Evolutionary conservation across 2,888 invertebrate species (phyloP).

Genomic region (Brachylomia viminalis): DNA sequence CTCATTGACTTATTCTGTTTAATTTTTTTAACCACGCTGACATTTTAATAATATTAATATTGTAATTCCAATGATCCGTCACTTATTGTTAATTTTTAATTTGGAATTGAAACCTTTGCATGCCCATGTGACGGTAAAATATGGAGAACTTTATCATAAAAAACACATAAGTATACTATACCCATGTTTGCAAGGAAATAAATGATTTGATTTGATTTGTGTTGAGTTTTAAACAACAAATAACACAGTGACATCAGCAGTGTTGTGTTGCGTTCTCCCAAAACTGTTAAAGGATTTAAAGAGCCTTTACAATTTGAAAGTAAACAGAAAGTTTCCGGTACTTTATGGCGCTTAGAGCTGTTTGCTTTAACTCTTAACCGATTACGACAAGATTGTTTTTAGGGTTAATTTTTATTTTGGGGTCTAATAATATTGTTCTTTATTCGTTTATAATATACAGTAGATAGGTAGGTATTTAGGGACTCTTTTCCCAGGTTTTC

Average conservation of each 20-base stretch:
- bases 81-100: too few species aligned
- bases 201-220: too few species aligned
- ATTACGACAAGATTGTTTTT: slow-evolving; percentile 37
- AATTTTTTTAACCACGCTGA: too few species aligned
- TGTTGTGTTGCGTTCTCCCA: slow-evolving; percentile 17
- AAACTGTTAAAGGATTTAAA: slow-evolving; percentile 36
- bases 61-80: too few species aligned
- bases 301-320: slow-evolving; percentile 41
- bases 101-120: too few species aligned
- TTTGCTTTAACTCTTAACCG: slow-evolving; percentile 39
- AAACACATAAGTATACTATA: too few species aligned
- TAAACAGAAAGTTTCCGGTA: slow-evolving; percentile 49
- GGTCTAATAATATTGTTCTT: background rate
- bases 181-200: too few species aligned
- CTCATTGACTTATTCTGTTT: too few species aligned
- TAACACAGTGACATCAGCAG: slow-evolving; percentile 1
- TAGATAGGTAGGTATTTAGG: too few species aligned
- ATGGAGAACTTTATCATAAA: too few species aligned
- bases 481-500: background rate
- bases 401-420: slow-evolving; percentile 13
- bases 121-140: too few species aligned
- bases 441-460: background rate
- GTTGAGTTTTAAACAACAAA: slow-evolving; percentile 18
- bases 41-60: too few species aligned
- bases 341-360: slow-evolving; percentile 45